Base-by-base conservation (phyloP, 2,888 invertebrate genomes). In the Andrena dorsata region DNA sequence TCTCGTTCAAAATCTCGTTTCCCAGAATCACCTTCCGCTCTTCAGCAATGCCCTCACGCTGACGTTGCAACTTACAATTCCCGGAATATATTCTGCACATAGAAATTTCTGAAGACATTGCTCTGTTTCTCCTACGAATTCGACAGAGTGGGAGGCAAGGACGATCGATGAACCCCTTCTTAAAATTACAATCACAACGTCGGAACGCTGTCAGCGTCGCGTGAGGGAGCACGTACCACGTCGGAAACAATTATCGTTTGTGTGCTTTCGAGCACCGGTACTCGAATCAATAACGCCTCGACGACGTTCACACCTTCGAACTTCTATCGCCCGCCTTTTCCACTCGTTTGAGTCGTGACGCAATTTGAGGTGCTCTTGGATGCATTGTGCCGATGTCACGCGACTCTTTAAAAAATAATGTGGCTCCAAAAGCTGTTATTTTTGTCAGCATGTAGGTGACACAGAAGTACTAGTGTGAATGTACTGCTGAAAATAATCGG, bases 191-290 rank as follows among this genome's bases (percentile, higher is more conserved):
- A 61, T 61, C 60, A 10, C 35, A 3, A 2, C n/a, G 10, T 8
- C 26, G 72, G 28, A 41, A 35, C 10, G 53, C 56, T 64, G 72
- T 41, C 64, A 41, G 28, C 60, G 30, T 71, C 28, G 49, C 47
- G 13, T 4, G 28, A 60, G 23, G 20, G n/a, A 49, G 4, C 64
- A 41, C 26, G 53, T 26, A 35, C n/a, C 63, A n/a, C 6, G 53
- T 20, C 35, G 28, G 64, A 72, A 63, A 64, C 51, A 72, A 72
- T 72, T 53, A 53, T 64, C 53, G 28, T 49, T 47, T 16, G 32
- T 32, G 71, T 23, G 35, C 30, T 28, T 7, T 32, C 30, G n/a
- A 60, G 30, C 32, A 30, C 60, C 30, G 60, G 30, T 35, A 10
- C 16, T 26, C 26, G 28, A 56, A 64, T 72, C 72, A 26, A 72